Conservation (phyloP, 2,113 vertebrate species). For the Eolophus roseicapilla region DNA sequence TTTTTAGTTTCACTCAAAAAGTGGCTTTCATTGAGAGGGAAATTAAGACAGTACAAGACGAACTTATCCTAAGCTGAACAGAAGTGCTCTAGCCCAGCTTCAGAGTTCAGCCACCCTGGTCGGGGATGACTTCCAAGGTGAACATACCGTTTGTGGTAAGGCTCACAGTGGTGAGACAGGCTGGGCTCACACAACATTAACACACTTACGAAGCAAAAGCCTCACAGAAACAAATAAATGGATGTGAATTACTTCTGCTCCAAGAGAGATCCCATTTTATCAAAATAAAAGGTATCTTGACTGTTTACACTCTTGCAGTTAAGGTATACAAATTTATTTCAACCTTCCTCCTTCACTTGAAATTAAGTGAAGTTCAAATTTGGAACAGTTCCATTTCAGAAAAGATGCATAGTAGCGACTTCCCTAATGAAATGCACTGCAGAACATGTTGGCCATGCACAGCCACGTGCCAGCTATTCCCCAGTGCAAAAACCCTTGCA, state of each 20-base stretch:
- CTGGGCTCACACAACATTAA: background rate
- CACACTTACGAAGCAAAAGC: background rate
- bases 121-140: background rate
- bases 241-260: background rate
- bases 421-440: background rate
- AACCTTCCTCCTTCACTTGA: background rate
- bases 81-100: background rate
- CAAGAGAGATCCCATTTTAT: background rate
- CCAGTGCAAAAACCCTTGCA: background rate
- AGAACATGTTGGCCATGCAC: background rate
- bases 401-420: background rate
- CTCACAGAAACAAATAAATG: background rate
- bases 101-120: background rate
- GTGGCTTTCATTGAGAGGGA: background rate
- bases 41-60: background rate
- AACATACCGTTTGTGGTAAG: background rate
- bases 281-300: background rate
- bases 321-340: background rate
- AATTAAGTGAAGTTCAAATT: background rate
- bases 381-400: background rate
- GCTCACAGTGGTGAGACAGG: background rate
- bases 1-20: background rate
- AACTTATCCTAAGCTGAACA: background rate
- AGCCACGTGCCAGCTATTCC: accelerated
- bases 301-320: background rate